Base-by-base conservation (phyloP, 2,113 vertebrate genomes). In the Dasyprocta punctata region DNA sequence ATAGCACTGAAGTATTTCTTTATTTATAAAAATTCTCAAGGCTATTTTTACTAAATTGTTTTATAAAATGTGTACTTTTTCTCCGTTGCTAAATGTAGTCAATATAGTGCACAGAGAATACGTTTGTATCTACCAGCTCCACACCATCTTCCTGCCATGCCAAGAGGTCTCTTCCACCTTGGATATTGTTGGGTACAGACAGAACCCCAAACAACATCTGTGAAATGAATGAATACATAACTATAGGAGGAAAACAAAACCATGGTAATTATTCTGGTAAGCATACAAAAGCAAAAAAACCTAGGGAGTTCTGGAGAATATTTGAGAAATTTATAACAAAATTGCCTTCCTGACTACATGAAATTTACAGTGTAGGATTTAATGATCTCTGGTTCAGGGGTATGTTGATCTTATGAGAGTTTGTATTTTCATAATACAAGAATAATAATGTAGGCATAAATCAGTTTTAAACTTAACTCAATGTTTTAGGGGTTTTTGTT, bases 51-150 rank as follows among this genome's bases (percentile, higher is more conserved):
- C 9, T 44, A 14, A 19, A 54, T 0, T 69, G 7, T 30, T 36
- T 47, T 60, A 28, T 49, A 87, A 28, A 56, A 16, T 61, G 0
- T 2, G 38, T 30, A 33, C 83, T 54, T 77, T 77, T 11, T 88
- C 65, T 86, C 16, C 5, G 8, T 61, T 38, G 26, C 30, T 67
- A 67, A 1, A 4, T 58, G 6, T 71, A 33, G 65, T 8, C 24
- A 3, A 54, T 28, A 5, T 26, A 17, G 0, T 56, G 16, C 17
- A 0, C 0, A 3, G 4, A 33, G 14, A 4, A 11, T 8, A 56
- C 10, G 4, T 14, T 86, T n/a, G 17, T 6, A 49, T 5, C 28
- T 22, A 44, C 10, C 9, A 2, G 0, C 38, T 22, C 11, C 2
- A 33, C 1, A 5, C 61, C 0, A 13, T 3, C 0, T 60, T 77